Evolutionary conservation across 2,797 vertebrate genomes (phyloP), one percentile per base, ranked within the genome.

Genomic region (Phrynocephalus guinanensis): DNA sequence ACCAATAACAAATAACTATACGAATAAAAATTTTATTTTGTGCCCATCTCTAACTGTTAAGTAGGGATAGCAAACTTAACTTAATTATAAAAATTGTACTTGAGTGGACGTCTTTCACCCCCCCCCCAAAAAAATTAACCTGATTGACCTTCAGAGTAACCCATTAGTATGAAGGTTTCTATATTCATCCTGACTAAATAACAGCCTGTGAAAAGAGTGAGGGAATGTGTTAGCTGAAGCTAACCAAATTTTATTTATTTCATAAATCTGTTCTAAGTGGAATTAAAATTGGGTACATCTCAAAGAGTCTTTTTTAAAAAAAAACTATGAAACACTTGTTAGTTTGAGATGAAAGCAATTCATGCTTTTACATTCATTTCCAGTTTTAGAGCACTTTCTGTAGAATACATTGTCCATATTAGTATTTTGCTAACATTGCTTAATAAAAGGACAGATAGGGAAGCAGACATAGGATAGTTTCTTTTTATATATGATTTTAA

Each of bases 401-500:
- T 60, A 79, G 52, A 79, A 60, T 60, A 26, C 75, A 56, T 60
- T 8, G 3, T 30, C 30, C 50, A 30, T 6, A 13, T 60, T 30
- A 4, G 16, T 28, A 30, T 60, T 79, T n/a, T 30, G 20, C 6
- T 75, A 8, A 75, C 1, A 33, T 44, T 81, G 60, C 30, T 67
- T 56, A 81, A 6, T 5, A 5, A 67, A 81, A 67, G 4, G 33
- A 44, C 24, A 81, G 63, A 24, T 16, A 81, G 4, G 18, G 15
- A 3, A 18, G 78, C 20, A 30, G 26, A 20, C 33, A 44, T 5
- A 67, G 6, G 20, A 26, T 80, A 80, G 20, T 66, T 38, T 66
- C 7, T 81, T 81, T 83, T 83, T 5, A 83, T 73, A 82, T 22
- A 72, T 83, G 20, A 56, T 73, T 71, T 68, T 71, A 72, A n/a